These are phyloP conservation scores for Drosophila nebulosa DNA, from an alignment of 1,140 invertebrate species.

Conservation along the genomic window DNA sequence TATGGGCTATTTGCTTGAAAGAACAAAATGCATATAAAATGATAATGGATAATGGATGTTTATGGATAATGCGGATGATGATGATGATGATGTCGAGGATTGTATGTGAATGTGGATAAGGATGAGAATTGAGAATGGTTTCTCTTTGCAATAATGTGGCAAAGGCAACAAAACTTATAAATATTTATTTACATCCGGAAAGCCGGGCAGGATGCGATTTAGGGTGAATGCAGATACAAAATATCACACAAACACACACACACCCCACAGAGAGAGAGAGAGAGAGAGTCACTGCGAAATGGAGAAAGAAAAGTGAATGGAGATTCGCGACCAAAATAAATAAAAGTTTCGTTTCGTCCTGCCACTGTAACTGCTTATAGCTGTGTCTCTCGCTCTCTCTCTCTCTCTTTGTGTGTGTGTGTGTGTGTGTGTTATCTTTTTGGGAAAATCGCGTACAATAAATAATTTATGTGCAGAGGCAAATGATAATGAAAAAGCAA, in stretches of 20 bases:
- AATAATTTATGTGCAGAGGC: slow-evolving; percentile 75
- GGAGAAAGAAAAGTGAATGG: slow-evolving; percentile 6
- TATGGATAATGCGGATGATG: slow-evolving; percentile 31
- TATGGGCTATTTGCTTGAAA: slow-evolving; percentile 46
- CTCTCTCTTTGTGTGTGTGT: not conserved
- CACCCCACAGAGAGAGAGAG: not conserved
- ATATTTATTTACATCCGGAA: slow-evolving; percentile 71
- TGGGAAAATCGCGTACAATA: slow-evolving; percentile 76
- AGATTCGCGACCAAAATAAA: slow-evolving; percentile 67
- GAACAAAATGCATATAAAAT: slow-evolving; percentile 58
- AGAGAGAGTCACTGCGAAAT: not conserved
- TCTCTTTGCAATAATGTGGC: slow-evolving; percentile 41
- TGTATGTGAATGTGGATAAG: not conserved
- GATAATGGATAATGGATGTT: not conserved
- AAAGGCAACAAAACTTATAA: slow-evolving; percentile 66
- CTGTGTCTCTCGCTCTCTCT: not conserved
- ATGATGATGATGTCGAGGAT: not conserved
- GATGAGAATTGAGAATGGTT: not conserved
- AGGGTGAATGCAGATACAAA: slow-evolving; percentile 20
- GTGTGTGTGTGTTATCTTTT: slow-evolving; percentile 60
- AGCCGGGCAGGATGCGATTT: slow-evolving; percentile 44
- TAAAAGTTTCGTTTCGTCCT: slow-evolving; percentile 35
- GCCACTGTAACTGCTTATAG: slow-evolving; percentile 10
- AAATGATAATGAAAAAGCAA: slow-evolving; percentile 77
- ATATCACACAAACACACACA: not conserved